Evolutionary conservation across 2,113 vertebrate species (phyloP).

Genomic region (Epinephelus moara): DNA sequence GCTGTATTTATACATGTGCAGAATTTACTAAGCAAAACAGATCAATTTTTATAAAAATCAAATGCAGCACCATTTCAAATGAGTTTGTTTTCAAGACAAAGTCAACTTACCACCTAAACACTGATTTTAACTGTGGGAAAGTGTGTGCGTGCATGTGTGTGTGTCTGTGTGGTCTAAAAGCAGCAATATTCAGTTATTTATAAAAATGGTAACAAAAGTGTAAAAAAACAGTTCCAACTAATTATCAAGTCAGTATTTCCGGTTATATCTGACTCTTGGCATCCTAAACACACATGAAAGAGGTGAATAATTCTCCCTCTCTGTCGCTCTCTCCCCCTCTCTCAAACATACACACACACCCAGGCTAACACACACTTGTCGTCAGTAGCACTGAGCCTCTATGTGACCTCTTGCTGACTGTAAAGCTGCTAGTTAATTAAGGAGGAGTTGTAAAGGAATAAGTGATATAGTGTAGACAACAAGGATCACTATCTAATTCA

Average conservation of each 20-base stretch:
- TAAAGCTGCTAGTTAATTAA: slow-evolving; percentile 24
- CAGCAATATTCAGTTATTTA: neutral
- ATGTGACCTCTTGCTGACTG: slow-evolving; percentile 8
- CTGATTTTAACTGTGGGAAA: neutral
- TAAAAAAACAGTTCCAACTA: slow-evolving; percentile 26
- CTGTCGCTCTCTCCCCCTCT: too few relatives aligned
- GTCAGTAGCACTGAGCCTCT: slow-evolving; percentile 10
- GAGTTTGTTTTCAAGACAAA: neutral
- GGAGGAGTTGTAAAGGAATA: slow-evolving; percentile 3
- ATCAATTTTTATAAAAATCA: slow-evolving; percentile 18
- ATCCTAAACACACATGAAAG: slow-evolving; percentile 5
- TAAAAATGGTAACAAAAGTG: slow-evolving; percentile 7
- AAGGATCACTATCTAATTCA: neutral
- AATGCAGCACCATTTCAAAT: slow-evolving; percentile 22
- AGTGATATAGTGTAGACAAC: neutral
- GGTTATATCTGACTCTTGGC: slow-evolving; percentile 6
- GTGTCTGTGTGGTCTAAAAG: neutral
- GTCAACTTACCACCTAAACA: slow-evolving; percentile 9
- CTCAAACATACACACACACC: neutral
- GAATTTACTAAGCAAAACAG: slow-evolving; percentile 31
- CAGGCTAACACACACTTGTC: neutral
- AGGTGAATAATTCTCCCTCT: slow-evolving; percentile 17
- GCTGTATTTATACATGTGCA: slow-evolving; percentile 12
- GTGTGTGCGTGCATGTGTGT: neutral
- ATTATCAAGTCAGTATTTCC: slow-evolving; percentile 24